Conservation (phyloP, 2,888 invertebrate species). For the Oscheius onirici region DNA sequence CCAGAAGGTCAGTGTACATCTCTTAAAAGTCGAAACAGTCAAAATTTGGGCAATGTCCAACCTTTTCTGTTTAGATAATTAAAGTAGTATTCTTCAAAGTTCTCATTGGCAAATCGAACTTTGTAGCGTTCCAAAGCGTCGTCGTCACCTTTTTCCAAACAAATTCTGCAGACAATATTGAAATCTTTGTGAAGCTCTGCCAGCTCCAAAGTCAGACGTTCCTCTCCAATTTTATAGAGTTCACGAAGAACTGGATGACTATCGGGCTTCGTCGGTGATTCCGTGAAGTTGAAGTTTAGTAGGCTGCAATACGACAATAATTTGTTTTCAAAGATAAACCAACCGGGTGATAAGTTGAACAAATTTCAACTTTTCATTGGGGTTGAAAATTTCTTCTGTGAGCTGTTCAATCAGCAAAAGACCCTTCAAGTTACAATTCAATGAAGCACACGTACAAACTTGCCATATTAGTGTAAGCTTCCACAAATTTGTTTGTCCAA, state of each 20-base stretch:
- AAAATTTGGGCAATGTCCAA: background rate
- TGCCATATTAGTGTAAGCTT: constrained; percentile 2
- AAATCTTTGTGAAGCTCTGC: constrained; percentile 26
- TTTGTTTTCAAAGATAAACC: background rate
- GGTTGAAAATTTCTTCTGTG: background rate
- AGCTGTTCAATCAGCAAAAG: background rate
- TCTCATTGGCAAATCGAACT: background rate
- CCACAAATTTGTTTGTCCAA: background rate
- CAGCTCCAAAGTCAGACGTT: constrained; percentile 9
- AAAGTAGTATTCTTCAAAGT: constrained; percentile 13
- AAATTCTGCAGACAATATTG: constrained; percentile 21
- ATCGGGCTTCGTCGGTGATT: background rate
- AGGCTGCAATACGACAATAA: constrained; percentile 1
- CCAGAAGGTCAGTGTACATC: constrained; percentile 21
- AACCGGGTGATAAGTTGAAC: background rate
- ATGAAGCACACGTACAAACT: background rate
- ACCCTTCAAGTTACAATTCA: background rate
- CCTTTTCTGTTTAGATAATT: constrained; percentile 17
- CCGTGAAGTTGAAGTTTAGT: constrained; percentile 12
- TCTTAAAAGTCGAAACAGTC: constrained; percentile 17
- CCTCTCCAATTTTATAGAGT: constrained; percentile 6
- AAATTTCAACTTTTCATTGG: background rate
- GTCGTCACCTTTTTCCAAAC: background rate
- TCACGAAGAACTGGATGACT: constrained; percentile 13
- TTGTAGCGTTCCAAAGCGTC: background rate